These are phyloP conservation scores for Tarsius wallacei DNA, from an alignment of 2,797 vertebrate genomes.

Conservation along the genomic window DNA sequence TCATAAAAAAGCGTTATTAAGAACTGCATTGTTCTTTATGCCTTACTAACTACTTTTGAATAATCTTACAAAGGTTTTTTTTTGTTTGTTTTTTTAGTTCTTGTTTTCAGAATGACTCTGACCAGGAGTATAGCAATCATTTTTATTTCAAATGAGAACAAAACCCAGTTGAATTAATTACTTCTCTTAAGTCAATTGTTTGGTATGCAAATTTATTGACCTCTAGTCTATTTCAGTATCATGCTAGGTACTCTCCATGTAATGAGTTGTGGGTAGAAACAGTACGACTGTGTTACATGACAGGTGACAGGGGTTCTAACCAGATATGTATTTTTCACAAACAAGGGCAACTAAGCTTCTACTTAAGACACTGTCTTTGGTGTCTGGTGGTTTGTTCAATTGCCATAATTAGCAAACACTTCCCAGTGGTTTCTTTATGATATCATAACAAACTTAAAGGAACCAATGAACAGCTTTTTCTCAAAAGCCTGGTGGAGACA, in stretches of 20 bases:
- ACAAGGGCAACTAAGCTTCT: slow-evolving; percentile 10
- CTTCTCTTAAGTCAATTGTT: neutral
- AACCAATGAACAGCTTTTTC: neutral
- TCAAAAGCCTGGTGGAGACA: neutral
- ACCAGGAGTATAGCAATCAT: neutral
- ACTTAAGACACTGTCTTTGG: neutral
- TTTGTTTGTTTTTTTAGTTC: neutral
- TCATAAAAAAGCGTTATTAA: slow-evolving; percentile 38
- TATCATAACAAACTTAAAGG: slow-evolving; percentile 34
- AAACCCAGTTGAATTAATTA: neutral
- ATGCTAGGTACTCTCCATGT: neutral
- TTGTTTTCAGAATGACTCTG: slow-evolving; percentile 35
- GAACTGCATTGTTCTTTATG: neutral
- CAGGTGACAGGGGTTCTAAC: neutral
- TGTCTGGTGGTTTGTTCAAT: neutral
- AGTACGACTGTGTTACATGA: neutral
- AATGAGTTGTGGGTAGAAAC: neutral
- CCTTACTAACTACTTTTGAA: slow-evolving; percentile 28
- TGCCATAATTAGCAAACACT: neutral
- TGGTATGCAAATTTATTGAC: neutral
- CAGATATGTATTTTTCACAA: neutral
- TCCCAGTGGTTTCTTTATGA: slow-evolving; percentile 8
- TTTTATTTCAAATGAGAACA: slow-evolving; percentile 43
- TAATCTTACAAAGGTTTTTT: neutral
- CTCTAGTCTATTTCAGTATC: neutral